Conservation (phyloP, 30 jellyfish, hydroid and myxozoan species). For the Cassiopea andromeda region DNA sequence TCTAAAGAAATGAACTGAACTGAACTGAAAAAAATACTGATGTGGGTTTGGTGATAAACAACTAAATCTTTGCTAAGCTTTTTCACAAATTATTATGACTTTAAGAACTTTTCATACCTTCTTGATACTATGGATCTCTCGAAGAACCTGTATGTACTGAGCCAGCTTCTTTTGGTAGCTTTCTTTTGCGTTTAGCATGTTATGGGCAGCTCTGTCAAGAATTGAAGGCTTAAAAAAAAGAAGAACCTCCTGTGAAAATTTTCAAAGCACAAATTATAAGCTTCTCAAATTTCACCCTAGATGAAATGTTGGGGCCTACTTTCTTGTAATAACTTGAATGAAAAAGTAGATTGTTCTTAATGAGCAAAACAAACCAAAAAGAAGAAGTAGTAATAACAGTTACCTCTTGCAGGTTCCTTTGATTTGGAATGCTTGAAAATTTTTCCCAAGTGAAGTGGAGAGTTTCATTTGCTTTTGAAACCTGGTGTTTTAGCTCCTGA, state of each 20-base stretch:
- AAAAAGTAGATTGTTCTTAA: not conserved
- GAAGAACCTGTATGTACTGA: conserved; percentile 67
- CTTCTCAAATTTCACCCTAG: too few relatives aligned
- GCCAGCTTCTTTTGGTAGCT: conserved; percentile 86
- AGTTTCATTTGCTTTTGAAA: conserved; percentile 84
- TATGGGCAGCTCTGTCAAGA: conserved; percentile 91
- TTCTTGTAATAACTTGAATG: not conserved
- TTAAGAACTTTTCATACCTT: conserved; percentile 57
- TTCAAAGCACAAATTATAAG: too few relatives aligned
- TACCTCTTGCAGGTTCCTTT: conserved; percentile 82
- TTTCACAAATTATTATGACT: not conserved
- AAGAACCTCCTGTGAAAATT: not conserved
- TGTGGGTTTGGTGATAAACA: too few relatives aligned
- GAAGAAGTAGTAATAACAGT: not conserved
- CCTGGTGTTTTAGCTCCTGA: conserved; percentile 67
- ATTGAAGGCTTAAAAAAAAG: conserved; percentile 53
- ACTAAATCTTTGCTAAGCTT: too few relatives aligned
- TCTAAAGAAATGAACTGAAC: too few relatives aligned
- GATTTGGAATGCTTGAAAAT: conserved; percentile 80
- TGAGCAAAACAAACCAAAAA: not conserved
- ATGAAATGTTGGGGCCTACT: too few relatives aligned
- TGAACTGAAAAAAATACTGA: too few relatives aligned
- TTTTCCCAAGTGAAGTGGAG: conserved; percentile 92
- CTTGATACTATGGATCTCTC: conserved; percentile 70
- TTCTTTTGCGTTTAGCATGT: conserved; percentile 90